Percentiles rank a stretch among this genome's conserved stretches.
phyloP scores from a whole-genome alignment of 2,113 vertebrate species.

The Platysternon megacephalum region DNA sequence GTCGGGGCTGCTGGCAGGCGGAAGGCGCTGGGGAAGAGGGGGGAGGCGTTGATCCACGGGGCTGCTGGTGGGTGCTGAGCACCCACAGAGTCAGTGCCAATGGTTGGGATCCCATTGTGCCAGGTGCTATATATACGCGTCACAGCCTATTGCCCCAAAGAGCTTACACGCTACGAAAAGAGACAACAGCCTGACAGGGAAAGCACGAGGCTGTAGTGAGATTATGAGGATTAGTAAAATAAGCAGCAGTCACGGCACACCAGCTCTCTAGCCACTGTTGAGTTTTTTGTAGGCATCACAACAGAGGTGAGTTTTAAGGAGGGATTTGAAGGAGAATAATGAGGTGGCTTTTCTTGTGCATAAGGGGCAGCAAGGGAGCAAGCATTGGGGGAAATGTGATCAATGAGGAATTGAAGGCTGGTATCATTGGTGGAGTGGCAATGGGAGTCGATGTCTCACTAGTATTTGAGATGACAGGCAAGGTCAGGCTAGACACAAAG shows the following conservation, averaged over 20 bases:
- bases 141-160: not conserved
- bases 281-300: not conserved
- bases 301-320: not conserved
- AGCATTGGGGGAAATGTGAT: not conserved
- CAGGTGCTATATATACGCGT: not conserved
- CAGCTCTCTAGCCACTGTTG: not conserved
- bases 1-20: too few species aligned
- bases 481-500: not conserved
- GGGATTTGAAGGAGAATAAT: not conserved
- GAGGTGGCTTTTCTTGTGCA: not conserved
- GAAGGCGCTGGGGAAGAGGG: too few species aligned
- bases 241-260: not conserved
- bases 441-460: not conserved
- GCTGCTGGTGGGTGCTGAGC: too few species aligned
- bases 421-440: not conserved
- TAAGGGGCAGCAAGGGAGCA: not conserved
- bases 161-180: not conserved
- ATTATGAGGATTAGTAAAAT: not conserved
- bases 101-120: not conserved
- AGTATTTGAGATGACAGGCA: not conserved
- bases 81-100: too few species aligned
- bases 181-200: not conserved
- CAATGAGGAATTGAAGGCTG: not conserved
- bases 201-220: rapidly evolving
- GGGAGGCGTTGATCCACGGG: too few species aligned